phyloP scores from a whole-genome alignment of 1,140 invertebrate species.

The Saccostrea cuccullata region DNA sequence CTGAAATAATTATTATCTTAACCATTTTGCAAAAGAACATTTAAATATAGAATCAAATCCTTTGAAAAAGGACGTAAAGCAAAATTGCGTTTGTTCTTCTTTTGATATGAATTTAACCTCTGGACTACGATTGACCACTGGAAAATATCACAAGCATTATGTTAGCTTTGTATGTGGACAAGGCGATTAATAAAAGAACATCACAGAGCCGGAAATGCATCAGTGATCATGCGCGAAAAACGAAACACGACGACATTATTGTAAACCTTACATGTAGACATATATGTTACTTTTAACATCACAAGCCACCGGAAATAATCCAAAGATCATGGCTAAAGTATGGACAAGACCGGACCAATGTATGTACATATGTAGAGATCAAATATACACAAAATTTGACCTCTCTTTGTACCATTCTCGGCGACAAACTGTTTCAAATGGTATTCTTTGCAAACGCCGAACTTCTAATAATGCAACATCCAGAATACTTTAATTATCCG shows the following conservation, averaged over 20 bases:
- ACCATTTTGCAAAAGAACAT: too few species aligned
- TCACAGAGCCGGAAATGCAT: conserved; percentile 29
- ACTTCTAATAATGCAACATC: background rate
- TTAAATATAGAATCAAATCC: background rate
- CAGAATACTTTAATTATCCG: background rate
- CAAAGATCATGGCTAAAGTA: background rate
- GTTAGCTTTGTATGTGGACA: background rate
- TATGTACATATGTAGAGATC: background rate
- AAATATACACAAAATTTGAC: background rate
- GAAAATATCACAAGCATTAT: conserved; percentile 12
- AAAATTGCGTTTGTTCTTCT: background rate
- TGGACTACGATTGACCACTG: background rate
- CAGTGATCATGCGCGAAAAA: background rate
- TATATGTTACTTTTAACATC: background rate
- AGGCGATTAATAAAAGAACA: background rate
- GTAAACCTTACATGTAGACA: conserved; percentile 10
- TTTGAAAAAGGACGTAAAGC: background rate
- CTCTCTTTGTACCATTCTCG: conserved; percentile 5
- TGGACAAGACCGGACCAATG: conserved; percentile 15
- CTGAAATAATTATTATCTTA: too few species aligned
- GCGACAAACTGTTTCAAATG: background rate
- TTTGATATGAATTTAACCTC: conserved; percentile 6
- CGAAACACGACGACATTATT: conserved; percentile 3
- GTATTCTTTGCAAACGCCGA: background rate
- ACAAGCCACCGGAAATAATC: conserved; percentile 16